Base-by-base conservation (phyloP, 2,797 vertebrate genomes). In the Discoglossus pictus region DNA sequence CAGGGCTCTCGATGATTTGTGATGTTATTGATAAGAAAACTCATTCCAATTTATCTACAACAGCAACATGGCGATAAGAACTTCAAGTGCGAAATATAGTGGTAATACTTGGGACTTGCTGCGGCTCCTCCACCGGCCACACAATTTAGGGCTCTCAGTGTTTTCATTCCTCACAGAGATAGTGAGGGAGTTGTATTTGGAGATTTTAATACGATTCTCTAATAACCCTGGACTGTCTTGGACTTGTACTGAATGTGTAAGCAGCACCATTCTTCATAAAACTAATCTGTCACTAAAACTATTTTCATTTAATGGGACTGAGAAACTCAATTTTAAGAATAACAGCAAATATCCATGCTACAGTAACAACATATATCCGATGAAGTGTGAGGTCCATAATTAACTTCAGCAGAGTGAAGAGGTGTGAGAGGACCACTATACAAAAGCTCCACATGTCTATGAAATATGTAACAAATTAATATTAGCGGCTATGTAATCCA, bases 11-110 rank as follows among this genome's bases (percentile, higher is more conserved):
- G 74, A 58, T 43, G 74, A 75, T 72, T 74, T 81, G 74, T 73
- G 72, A 72, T 24, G 6, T 67, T 78, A 76, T 43, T 62, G 75
- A 74, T 76, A 70, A 70, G 42, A 61, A 70, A 70, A 70, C 67
- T 56, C 67, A 70, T 70, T 70, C 59, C 67, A 56, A 70, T 70
- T 70, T 70, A 70, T 70, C 67, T 70, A 47, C 43, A 63, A 55
- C 24, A 63, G 59, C 36, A 56, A 62, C 17, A 55, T 20, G 18
- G 56, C 39, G 50, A 70, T 70, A 69, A 69, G 54, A 62, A 55
- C 67, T 55, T 62, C 34, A 56, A 42, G 50, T 40, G 17, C 15
- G 35, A 61, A 54, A 68, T 54, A 46, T 40, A 54, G 27, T 36
- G 34, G 50, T 62, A 62, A 48, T 62, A 55, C 59, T 55, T 27